phyloP scores from a whole-genome alignment of 2,113 vertebrate species.

The Vicugna pacos region DNA sequence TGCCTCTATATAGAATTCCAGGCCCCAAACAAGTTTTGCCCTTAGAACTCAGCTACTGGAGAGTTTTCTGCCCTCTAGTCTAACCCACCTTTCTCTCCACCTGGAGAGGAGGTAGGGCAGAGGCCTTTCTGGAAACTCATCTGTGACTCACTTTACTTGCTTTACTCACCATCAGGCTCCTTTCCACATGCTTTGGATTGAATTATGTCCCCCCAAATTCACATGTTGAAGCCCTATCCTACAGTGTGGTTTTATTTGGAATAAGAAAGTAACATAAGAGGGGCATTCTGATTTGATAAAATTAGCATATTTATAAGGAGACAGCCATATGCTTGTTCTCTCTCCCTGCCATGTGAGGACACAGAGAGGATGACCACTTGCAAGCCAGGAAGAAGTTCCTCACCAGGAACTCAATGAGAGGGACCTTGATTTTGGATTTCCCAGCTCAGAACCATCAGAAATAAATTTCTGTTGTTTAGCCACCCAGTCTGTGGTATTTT shows the following conservation, averaged over 20 bases:
- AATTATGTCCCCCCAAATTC: background rate
- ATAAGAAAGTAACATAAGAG: background rate
- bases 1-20: background rate
- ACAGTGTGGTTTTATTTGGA: background rate
- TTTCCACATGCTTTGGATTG: background rate
- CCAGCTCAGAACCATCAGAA: background rate
- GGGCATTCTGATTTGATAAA: background rate
- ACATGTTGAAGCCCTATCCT: background rate
- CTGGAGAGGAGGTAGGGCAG: background rate
- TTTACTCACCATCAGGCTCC: background rate
- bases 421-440: background rate
- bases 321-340: background rate
- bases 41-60: background rate
- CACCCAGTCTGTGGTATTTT: background rate
- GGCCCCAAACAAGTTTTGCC: background rate
- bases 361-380: background rate
- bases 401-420: background rate
- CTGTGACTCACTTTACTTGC: background rate
- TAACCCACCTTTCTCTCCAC: background rate
- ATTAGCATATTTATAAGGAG: background rate
- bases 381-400: background rate
- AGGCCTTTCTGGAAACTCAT: background rate
- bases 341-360: background rate
- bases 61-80: background rate
- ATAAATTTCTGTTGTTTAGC: slow-evolving; percentile 3